Base-by-base conservation (phyloP, 2,888 invertebrate species). In the Criorhina ranunculi region DNA sequence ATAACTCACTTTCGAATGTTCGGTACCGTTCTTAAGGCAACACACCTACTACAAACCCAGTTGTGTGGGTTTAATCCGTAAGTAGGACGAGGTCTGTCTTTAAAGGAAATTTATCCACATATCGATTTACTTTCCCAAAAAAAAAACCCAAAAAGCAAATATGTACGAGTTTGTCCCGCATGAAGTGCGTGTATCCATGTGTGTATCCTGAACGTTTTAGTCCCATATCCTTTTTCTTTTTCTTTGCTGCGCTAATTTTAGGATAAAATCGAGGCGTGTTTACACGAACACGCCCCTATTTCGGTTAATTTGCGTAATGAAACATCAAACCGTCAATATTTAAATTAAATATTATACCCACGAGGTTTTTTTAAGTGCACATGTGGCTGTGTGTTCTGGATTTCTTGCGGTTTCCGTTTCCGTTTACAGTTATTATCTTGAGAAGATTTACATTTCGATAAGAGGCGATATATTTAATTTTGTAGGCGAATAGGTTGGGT, bases 291-390 rank as follows among this genome's bases (percentile, higher is more conserved):
- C 55, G 17, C 53, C 62, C 73, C 5, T 40, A 31, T n/a, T 59
- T 24, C 37, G 70, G 19, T 44, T 73, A 62, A 62, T 73, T 53
- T 33, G 62, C 73, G 53, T 62, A 73, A 73, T 73, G 53, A 73
- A 73, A 44, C 62, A 44, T 62, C 73, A 53, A 62, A 42, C 40
- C 24, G 62, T 62, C 73, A 62, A 53, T 73, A 62, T 62, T 62
- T 53, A 62, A 73, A 53, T 62, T 42, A 55, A 33, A 62, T 53
- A 55, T 73, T 35, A 62, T 12, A 24, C 17, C 1, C 24, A 24
- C 24, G 24, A 1, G 24, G 35, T 33, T 17, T n/a, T 33, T 17
- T n/a, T 33, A 46, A 12, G 2, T 55, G 44, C 72, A 19, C 12
- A 6, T 35, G 33, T 29, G 8, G 29, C n/a, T 57, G 42, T 40